Evolutionary conservation across 30 jellyfish, hydroid and myxozoan genomes (phyloP).

Genomic region (Phacellophora camtschatica): DNA sequence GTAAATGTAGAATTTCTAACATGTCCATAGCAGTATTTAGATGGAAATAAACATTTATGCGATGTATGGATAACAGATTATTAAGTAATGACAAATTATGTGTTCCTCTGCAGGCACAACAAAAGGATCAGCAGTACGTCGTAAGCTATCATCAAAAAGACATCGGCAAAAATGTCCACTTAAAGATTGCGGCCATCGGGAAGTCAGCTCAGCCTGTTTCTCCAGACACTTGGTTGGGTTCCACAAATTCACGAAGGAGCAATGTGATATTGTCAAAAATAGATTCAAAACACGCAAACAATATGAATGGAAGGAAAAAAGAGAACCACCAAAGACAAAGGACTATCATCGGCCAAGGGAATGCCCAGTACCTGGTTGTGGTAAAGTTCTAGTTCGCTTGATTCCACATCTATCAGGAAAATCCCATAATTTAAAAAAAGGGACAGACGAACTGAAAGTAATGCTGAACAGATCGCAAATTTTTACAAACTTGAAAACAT

Average conservation of each 20-base stretch:
- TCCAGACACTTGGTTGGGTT: background rate
- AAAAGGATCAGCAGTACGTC: too few species aligned
- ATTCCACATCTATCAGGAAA: background rate
- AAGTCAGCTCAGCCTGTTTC: background rate
- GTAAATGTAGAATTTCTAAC: too few species aligned
- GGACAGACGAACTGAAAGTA: background rate
- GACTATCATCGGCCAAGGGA: background rate
- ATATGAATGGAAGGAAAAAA: background rate
- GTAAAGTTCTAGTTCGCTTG: background rate
- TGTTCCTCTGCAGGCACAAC: too few species aligned
- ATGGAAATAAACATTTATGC: too few species aligned
- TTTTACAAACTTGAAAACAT: too few species aligned
- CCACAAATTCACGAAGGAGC: background rate
- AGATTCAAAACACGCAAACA: background rate
- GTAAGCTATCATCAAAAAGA: too few species aligned
- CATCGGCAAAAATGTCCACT: background rate
- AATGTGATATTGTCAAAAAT: background rate
- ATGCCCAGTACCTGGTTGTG: background rate
- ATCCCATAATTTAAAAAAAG: background rate
- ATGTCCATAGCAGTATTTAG: too few species aligned
- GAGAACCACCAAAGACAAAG: background rate
- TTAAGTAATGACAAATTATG: too few species aligned
- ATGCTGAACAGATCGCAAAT: too few species aligned
- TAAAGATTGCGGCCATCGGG: background rate
- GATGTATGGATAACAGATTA: too few species aligned